These are phyloP conservation scores for Neoniphon sammara DNA, from an alignment of 2,797 vertebrate genomes.

Conservation along the genomic window DNA sequence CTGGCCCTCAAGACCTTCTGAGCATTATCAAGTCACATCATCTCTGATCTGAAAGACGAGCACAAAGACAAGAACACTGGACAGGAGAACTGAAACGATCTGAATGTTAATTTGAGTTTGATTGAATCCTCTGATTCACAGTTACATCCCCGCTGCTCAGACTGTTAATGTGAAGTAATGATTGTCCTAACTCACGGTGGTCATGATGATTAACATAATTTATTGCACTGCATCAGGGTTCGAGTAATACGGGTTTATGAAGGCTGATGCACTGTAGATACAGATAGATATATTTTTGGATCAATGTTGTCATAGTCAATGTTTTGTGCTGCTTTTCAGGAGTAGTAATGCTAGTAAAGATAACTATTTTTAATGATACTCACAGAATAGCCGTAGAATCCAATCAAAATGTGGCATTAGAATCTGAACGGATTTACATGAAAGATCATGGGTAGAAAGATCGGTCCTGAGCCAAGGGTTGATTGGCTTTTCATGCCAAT, in stretches of 20 bases:
- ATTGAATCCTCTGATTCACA: conserved; percentile 34
- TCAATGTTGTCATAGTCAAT: no score
- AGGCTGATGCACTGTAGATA: not conserved
- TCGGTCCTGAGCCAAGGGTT: no score
- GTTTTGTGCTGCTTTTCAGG: no score
- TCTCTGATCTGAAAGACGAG: conserved; percentile 25
- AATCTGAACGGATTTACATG: no score
- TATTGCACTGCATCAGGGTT: not conserved
- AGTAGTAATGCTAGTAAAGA: no score
- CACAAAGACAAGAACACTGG: not conserved
- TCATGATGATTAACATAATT: conserved; percentile 30
- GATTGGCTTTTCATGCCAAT: no score
- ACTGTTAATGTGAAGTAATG: conserved; percentile 15
- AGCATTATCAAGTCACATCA: not conserved
- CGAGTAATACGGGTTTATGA: not conserved
- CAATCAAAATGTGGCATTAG: no score
- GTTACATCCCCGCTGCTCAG: conserved; percentile 21
- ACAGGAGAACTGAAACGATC: not conserved
- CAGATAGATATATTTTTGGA: no score
- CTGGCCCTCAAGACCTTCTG: conserved; percentile 63
- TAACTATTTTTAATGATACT: no score
- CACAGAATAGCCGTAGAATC: no score
- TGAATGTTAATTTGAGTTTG: conserved; percentile 35
- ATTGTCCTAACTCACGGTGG: not conserved
- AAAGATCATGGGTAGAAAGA: no score